A percentile compares a stretch with the other conserved stretches of the same genome.
These are phyloP conservation scores for Climacteris rufus DNA, from an alignment of 2,113 vertebrate species.

Conservation along the genomic window DNA sequence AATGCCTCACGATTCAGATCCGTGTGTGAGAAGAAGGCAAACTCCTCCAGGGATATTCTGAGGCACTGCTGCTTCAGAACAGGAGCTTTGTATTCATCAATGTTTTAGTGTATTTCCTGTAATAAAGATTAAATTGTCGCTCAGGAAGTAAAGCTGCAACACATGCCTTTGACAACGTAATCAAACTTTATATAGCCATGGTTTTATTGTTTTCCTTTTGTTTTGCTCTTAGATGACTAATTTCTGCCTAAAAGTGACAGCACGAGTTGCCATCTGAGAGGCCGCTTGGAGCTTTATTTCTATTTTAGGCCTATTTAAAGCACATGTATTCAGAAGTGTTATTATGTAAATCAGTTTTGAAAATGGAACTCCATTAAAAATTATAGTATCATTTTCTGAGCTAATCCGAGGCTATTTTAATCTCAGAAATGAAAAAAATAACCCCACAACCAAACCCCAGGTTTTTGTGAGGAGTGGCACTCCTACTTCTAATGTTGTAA, in stretches of 20 bases:
- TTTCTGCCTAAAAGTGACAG: slow-evolving; percentile 12
- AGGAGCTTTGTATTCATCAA: not conserved
- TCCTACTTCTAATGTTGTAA: not conserved
- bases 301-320: slow-evolving; percentile 47
- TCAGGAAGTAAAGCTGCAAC: slow-evolving; percentile 26
- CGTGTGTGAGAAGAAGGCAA: not conserved
- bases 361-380: slow-evolving; percentile 48
- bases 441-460: not conserved
- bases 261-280: not conserved
- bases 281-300: slow-evolving; percentile 17
- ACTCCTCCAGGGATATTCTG: not conserved
- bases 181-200: slow-evolving; percentile 40
- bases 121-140: slow-evolving; percentile 18
- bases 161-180: not conserved
- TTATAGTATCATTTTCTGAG: slow-evolving; percentile 19
- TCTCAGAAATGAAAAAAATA: not conserved
- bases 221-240: slow-evolving; percentile 32
- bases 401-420: slow-evolving; percentile 45
- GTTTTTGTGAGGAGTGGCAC: not conserved
- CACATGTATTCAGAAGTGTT: slow-evolving; percentile 12
- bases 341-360: slow-evolving; percentile 46
- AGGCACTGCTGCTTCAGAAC: not conserved
- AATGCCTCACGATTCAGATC: not conserved
- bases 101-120: not conserved
- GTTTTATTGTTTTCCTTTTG: slow-evolving; percentile 54